Evolutionary conservation across 2,888 invertebrate genomes (phyloP).

Genomic region (Busseola fusca): DNA sequence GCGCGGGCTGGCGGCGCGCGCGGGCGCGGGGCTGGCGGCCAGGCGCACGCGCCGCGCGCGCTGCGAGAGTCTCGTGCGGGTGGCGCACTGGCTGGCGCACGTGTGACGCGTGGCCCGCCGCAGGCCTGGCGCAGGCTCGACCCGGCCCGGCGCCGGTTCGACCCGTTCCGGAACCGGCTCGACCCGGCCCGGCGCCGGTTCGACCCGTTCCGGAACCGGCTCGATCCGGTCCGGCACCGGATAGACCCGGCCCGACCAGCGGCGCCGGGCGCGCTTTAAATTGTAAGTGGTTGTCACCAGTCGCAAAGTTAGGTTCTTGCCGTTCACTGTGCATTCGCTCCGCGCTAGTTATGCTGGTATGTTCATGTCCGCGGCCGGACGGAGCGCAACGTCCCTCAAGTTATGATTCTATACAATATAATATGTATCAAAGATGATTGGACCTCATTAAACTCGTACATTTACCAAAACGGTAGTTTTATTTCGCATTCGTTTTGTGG

Average conservation of each 20-base stretch:
- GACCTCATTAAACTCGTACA: conserved; percentile 86
- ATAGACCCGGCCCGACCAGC: not conserved
- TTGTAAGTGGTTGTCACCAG: conserved; percentile 54
- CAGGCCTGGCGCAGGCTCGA: not conserved
- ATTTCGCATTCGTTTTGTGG: conserved; percentile 73
- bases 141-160: not conserved
- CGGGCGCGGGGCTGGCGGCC: conserved; percentile 14
- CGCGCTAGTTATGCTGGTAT: conserved; percentile 83
- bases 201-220: not conserved
- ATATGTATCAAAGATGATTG: conserved; percentile 81
- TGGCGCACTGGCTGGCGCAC: conserved; percentile 54
- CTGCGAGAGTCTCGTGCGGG: conserved; percentile 23
- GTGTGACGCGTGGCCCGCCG: conserved; percentile 33
- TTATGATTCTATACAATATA: conserved; percentile 36
- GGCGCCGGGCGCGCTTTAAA: conserved; percentile 19
- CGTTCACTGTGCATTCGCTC: conserved; percentile 61
- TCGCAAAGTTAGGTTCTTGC: conserved; percentile 63
- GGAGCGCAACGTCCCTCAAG: conserved; percentile 46
- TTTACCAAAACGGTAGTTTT: conserved; percentile 83
- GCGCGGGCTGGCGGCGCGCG: conserved; percentile 13
- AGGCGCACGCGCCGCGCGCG: conserved; percentile 30
- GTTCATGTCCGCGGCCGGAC: conserved; percentile 78
- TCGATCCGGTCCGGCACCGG: not conserved
- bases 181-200: not conserved
- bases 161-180: not conserved